Evolutionary conservation across 37 sponge, comb jelly and placozoan species (phyloP).

Genomic region (Chondrosia reniformis): DNA sequence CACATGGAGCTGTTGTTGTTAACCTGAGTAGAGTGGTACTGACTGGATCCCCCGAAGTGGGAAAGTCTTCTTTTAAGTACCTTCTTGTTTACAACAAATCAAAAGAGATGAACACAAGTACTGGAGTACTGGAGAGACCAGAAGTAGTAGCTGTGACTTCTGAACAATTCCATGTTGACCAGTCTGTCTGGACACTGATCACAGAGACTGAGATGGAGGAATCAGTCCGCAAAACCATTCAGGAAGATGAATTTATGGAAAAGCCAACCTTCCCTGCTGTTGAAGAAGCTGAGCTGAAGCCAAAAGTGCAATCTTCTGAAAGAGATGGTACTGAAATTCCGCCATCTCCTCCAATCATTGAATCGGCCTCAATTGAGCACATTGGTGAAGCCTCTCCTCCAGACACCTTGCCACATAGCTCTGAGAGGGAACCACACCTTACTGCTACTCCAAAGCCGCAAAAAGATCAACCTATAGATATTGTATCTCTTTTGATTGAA

Average conservation of each 20-base stretch:
- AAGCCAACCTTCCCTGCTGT: not conserved
- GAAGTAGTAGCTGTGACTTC: not conserved
- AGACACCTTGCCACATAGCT: not conserved
- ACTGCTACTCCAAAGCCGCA: no score
- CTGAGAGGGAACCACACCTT: no score
- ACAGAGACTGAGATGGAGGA: not conserved
- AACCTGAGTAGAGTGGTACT: not conserved
- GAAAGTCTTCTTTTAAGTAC: not conserved
- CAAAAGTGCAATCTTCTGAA: not conserved
- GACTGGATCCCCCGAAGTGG: not conserved
- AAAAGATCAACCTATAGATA: no score
- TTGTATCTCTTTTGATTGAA: not conserved
- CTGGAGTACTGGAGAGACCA: constrained; percentile 2
- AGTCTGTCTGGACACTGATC: not conserved
- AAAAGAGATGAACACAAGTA: not conserved
- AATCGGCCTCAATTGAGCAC: not conserved
- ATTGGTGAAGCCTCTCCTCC: not conserved
- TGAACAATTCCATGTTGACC: not conserved
- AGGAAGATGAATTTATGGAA: not conserved
- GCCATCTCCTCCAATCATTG: not conserved
- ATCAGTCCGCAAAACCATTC: not conserved
- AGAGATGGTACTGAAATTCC: no score
- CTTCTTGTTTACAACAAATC: constrained; percentile 1
- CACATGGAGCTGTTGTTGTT: not conserved
- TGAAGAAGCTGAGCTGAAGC: not conserved